A percentile compares a stretch with the other conserved stretches of the same genome.
These are phyloP conservation scores for Brachyopa scutellaris DNA, from an alignment of 2,888 invertebrate species.

Conservation along the genomic window DNA sequence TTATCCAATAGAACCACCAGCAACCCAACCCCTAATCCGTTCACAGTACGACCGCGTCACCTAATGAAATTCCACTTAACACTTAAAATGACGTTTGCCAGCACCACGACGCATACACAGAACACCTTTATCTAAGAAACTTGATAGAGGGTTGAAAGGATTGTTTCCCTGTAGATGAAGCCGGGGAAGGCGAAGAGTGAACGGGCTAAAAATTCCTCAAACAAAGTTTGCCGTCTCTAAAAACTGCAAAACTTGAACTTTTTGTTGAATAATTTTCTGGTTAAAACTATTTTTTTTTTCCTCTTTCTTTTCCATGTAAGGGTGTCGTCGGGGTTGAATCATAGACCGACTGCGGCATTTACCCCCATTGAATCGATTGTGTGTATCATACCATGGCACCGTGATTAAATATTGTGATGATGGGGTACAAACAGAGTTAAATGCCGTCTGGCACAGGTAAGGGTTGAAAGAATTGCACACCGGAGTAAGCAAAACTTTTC, in stretches of 20 bases:
- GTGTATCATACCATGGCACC: slow-evolving; percentile 30
- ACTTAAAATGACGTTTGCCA: slow-evolving; percentile 69
- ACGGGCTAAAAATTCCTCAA: slow-evolving; percentile 28
- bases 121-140: slow-evolving; percentile 41
- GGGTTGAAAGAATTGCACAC: slow-evolving; percentile 34
- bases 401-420: slow-evolving; percentile 58
- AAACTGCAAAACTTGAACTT: slow-evolving; percentile 41
- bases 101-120: neutral
- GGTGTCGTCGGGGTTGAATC: neutral
- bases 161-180: neutral
- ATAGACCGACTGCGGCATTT: neutral
- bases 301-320: too few relatives aligned
- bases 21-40: slow-evolving; percentile 48
- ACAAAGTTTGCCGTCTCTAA: slow-evolving; percentile 39
- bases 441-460: slow-evolving; percentile 28
- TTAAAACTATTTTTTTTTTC: slow-evolving; percentile 48
- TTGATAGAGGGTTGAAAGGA: slow-evolving; percentile 28
- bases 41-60: slow-evolving; percentile 67
- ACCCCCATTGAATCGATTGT: slow-evolving; percentile 38
- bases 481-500: slow-evolving; percentile 63
- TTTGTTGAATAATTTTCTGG: slow-evolving; percentile 59
- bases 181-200: neutral
- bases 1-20: slow-evolving; percentile 55
- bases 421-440: slow-evolving; percentile 40
- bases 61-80: slow-evolving; percentile 72